phyloP scores from a whole-genome alignment of 2,113 vertebrate species.

The Struthidea cinerea region DNA sequence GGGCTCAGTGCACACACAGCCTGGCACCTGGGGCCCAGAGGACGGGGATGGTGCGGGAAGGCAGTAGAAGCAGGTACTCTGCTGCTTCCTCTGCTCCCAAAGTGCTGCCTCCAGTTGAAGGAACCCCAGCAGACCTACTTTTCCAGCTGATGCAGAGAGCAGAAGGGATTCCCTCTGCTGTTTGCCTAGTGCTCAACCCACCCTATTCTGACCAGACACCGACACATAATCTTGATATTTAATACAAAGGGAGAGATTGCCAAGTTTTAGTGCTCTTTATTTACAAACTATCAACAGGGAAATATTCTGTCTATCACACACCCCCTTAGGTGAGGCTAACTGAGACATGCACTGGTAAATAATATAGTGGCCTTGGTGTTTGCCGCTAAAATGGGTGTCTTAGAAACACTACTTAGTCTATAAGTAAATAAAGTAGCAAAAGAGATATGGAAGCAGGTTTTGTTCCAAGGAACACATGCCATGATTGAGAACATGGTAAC shows the following conservation, averaged over 20 bases:
- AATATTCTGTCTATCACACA: neutral
- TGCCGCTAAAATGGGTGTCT: neutral
- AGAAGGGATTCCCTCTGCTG: neutral
- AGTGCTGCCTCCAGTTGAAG: neutral
- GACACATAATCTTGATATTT: neutral
- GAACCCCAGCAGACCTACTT: neutral
- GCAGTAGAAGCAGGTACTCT: neutral
- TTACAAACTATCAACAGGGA: neutral
- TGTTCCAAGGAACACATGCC: neutral
- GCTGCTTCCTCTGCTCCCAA: neutral
- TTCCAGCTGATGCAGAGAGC: neutral
- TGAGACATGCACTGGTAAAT: neutral
- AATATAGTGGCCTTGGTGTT: neutral
- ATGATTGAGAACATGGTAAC: neutral
- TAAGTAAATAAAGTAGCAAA: neutral
- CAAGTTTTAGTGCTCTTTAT: neutral
- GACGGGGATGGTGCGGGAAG: rapidly evolving
- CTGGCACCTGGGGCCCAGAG: neutral
- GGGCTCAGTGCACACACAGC: neutral
- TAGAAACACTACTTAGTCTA: neutral
- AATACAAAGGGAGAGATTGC: neutral
- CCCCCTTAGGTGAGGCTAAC: neutral
- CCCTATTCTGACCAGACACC: neutral
- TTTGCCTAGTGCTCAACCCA: neutral
- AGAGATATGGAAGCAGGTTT: neutral